A percentile compares a stretch with the other conserved stretches of the same genome.
These are phyloP conservation scores for Hypolimnas misippus DNA, from an alignment of 2,888 invertebrate species.

Conservation along the genomic window DNA sequence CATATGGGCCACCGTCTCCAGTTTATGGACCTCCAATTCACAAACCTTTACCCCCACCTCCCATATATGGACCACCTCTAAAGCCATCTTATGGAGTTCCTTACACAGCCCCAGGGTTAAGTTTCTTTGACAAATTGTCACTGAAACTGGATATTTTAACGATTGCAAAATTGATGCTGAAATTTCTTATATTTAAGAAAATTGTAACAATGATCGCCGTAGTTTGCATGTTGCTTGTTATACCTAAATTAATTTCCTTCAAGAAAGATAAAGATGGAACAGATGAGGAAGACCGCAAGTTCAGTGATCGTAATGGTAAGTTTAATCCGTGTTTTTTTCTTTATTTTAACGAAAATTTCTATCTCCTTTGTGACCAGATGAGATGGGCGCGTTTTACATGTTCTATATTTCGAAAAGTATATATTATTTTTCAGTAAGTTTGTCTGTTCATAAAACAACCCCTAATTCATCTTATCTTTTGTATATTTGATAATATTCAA, in stretches of 20 bases:
- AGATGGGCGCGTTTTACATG: too few relatives aligned
- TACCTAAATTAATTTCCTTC: slow-evolving; percentile 86
- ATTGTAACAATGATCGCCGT: slow-evolving; percentile 91
- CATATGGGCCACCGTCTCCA: slow-evolving; percentile 73
- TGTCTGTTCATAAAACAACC: neutral
- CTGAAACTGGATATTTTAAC: slow-evolving; percentile 89
- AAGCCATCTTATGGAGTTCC: slow-evolving; percentile 82
- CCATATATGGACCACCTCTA: slow-evolving; percentile 72
- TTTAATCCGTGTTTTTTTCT: slow-evolving; percentile 30
- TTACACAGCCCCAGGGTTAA: slow-evolving; percentile 79
- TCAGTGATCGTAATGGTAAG: slow-evolving; percentile 62
- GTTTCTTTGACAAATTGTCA: slow-evolving; percentile 87
- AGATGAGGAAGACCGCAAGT: slow-evolving; percentile 66
- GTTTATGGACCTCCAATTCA: slow-evolving; percentile 68
- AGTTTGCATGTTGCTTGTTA: slow-evolving; percentile 89
- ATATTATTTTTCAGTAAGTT: too few relatives aligned
- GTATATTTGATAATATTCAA: too few relatives aligned
- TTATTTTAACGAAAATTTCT: neutral
- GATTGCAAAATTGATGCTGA: slow-evolving; percentile 89
- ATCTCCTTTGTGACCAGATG: neutral
- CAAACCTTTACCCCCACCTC: slow-evolving; percentile 63
- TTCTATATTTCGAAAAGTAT: too few relatives aligned
- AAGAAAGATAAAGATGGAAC: slow-evolving; percentile 67
- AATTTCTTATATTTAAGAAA: slow-evolving; percentile 91
- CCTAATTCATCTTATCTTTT: too few relatives aligned